phyloP scores from a whole-genome alignment of 2,113 vertebrate species.

The Gulo gulo region DNA sequence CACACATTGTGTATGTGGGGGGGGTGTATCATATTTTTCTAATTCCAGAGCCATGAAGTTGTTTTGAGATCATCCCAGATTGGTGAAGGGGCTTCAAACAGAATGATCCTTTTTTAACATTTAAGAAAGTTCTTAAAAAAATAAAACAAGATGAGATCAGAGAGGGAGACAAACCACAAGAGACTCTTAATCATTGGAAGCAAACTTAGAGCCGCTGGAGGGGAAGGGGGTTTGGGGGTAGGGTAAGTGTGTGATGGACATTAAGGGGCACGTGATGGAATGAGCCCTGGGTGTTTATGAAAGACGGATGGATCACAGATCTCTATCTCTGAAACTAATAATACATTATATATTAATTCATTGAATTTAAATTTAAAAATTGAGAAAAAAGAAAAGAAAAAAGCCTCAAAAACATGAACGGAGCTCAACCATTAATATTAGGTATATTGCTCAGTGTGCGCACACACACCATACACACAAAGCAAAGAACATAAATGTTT shows the following conservation, averaged over 20 bases:
- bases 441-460: neutral
- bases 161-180: neutral
- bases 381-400: neutral
- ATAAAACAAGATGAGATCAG: neutral
- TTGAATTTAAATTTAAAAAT: neutral
- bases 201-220: neutral
- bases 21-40: neutral
- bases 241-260: neutral
- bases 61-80: neutral
- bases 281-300: neutral
- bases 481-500: neutral
- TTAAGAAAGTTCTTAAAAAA: neutral
- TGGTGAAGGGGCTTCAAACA: neutral
- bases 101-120: neutral
- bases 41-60: neutral
- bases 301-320: neutral
- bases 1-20: too few relatives aligned
- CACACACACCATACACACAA: neutral
- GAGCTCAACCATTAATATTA: neutral
- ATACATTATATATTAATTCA: neutral
- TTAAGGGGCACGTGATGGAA: neutral
- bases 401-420: neutral
- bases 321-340: neutral
- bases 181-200: neutral
- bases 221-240: fast-evolving